Base-by-base conservation (phyloP, 2,888 invertebrate genomes). In the Anthophora plumipes region DNA sequence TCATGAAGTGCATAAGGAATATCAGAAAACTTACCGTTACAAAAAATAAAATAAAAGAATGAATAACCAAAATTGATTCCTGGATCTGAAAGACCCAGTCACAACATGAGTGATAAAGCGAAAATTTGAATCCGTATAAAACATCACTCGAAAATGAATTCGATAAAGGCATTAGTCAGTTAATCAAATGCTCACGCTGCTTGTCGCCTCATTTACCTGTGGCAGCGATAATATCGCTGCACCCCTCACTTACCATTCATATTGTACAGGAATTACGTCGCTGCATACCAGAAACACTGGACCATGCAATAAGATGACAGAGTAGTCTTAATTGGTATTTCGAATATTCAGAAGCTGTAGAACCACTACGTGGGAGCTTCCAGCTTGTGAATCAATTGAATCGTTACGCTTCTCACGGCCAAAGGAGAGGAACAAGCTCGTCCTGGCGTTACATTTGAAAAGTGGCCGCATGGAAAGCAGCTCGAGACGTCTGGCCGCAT, bases 301-400 rank as follows among this genome's bases (percentile, higher is more conserved):
- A 31, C 41, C 39, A 17, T 31, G n/a, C 63, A 71, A 77, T 71
- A 71, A 67, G 75, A n/a, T 54, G 54, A 22, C 41, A 11, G 9
- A 52, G 25, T 20, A 7, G 52, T 54, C 68, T 55, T 80, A 85
- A 85, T 82, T 85, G 70, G 64, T 61, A 76, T 70, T 75, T 46
- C 64, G 83, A 82, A 78, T 84, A 82, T 84, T 82, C 82, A 77
- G 31, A 25, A 63, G 37, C 59, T 52, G 20, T 20, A 14, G 25
- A 14, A 31, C 4, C 31, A 7, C 22, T 9, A 14, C 14, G 11
- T 11, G 14, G 54, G 12, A n/a, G 41, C 43, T 39, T 31, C 69
- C 48, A 70, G 43, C 41, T n/a, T 1, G 17, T 1, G 20, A n/a
- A 22, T 46, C 59, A 77, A 70, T 73, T 61, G 41, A 20, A 77